A percentile compares a stretch with the other conserved stretches of the same genome.
Evolutionary conservation across 2,113 vertebrate genomes (phyloP).

Genomic region (Microtus richardsoni): DNA sequence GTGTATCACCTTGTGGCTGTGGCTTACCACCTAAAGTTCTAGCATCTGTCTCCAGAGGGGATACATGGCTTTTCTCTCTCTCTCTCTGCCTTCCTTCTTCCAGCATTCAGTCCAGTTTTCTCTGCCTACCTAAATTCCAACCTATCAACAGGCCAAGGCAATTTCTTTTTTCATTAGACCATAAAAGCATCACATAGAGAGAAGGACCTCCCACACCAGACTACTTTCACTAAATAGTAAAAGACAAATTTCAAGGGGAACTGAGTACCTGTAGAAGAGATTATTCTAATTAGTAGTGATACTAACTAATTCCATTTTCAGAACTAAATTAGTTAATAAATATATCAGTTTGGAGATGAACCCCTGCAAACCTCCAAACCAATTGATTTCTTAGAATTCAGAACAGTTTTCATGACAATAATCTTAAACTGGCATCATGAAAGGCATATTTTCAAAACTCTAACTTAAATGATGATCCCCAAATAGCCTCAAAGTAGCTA

Average conservation of each 20-base stretch:
- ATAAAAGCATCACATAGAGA: no score
- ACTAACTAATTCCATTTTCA: slow-evolving; percentile 26
- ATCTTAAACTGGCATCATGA: not conserved
- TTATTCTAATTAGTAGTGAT: not conserved
- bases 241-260: not conserved
- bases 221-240: not conserved
- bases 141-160: no score
- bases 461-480: not conserved
- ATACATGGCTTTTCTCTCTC: no score
- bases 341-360: not conserved
- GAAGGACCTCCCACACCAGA: not conserved
- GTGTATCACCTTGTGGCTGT: no score
- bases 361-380: not conserved
- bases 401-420: slow-evolving; percentile 21
- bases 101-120: no score
- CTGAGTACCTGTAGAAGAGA: not conserved
- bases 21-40: no score
- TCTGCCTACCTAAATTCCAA: no score
- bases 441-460: not conserved
- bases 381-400: not conserved
- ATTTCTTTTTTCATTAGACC: no score
- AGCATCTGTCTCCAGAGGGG: no score
- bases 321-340: not conserved
- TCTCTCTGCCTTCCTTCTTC: no score
- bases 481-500: not conserved